These are phyloP conservation scores for Ptychadena robeensis DNA, from an alignment of 2,797 vertebrate genomes.

Conservation along the genomic window DNA sequence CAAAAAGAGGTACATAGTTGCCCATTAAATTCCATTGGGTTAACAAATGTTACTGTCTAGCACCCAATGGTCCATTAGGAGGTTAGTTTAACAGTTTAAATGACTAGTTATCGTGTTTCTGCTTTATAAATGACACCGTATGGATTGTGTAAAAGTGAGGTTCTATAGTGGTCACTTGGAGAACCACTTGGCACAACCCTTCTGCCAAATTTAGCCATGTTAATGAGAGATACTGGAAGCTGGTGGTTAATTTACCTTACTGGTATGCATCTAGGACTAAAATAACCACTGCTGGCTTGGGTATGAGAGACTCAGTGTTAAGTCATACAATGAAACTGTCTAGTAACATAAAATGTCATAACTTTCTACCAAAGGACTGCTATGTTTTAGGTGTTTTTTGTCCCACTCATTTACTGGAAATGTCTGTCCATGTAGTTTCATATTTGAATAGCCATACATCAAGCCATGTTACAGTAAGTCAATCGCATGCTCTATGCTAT, in stretches of 20 bases:
- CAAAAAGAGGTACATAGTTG: neutral
- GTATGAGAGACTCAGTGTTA: neutral
- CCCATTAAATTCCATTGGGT: neutral
- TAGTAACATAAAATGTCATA: neutral
- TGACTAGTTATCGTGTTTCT: too few relatives aligned
- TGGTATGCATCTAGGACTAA: neutral
- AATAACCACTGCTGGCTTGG: neutral
- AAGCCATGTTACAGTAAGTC: neutral
- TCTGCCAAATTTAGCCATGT: neutral
- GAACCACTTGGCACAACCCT: neutral
- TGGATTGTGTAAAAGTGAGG: neutral
- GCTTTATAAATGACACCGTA: too few relatives aligned
- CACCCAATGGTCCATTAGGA: neutral
- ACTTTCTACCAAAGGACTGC: neutral
- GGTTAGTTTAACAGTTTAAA: neutral
- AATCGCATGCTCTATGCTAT: neutral
- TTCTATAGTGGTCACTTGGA: neutral
- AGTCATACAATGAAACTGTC: neutral
- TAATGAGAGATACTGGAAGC: neutral
- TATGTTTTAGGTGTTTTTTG: too few relatives aligned
- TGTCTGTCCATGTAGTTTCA: neutral
- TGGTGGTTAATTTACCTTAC: neutral
- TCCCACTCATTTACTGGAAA: neutral
- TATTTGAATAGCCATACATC: too few relatives aligned
- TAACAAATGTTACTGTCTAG: neutral